Percentiles rank a stretch among this genome's conserved stretches.
These are phyloP conservation scores for Scartelaos histophorus DNA, from an alignment of 2,113 vertebrate species.

Conservation along the genomic window DNA sequence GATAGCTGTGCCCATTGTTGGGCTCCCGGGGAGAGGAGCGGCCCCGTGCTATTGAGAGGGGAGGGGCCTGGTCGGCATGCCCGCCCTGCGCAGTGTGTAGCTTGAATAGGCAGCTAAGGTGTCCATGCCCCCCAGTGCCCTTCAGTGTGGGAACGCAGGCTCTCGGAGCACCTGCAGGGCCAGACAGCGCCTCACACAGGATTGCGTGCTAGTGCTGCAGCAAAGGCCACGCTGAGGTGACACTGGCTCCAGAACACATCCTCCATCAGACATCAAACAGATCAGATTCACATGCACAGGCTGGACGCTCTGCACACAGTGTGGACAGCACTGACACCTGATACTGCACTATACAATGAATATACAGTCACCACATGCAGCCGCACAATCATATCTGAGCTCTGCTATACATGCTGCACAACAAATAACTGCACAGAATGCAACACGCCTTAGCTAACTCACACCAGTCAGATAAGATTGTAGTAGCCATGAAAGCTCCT, in stretches of 20 bases:
- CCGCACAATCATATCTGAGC: slow-evolving; percentile 37
- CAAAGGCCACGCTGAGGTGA: slow-evolving; percentile 48
- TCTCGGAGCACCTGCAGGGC: slow-evolving; percentile 71
- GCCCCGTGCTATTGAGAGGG: slow-evolving; percentile 71
- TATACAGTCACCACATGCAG: slow-evolving; percentile 46
- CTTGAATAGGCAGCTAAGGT: slow-evolving; percentile 76
- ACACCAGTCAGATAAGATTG: slow-evolving; percentile 33
- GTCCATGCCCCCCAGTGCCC: slow-evolving; percentile 74
- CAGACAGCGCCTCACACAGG: slow-evolving; percentile 58
- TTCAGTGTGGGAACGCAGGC: slow-evolving; percentile 72
- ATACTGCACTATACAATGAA: slow-evolving; percentile 28
- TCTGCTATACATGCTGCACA: slow-evolving; percentile 30
- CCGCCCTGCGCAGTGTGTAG: slow-evolving; percentile 58
- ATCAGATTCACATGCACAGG: slow-evolving; percentile 49
- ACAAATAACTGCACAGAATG: slow-evolving; percentile 46
- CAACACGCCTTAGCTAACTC: slow-evolving; percentile 29
- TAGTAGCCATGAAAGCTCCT: slow-evolving; percentile 10
- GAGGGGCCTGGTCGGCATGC: slow-evolving; percentile 49
- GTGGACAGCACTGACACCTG: slow-evolving; percentile 26
- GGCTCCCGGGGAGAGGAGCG: slow-evolving; percentile 58
- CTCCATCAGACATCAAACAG: slow-evolving; percentile 48
- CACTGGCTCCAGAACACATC: slow-evolving; percentile 47
- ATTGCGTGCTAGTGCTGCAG: slow-evolving; percentile 63
- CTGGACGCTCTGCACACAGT: slow-evolving; percentile 13
- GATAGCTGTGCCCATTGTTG: slow-evolving; percentile 76